These are phyloP conservation scores for Sarcophaga bullata DNA, from an alignment of 1,140 invertebrate species.

Conservation along the genomic window DNA sequence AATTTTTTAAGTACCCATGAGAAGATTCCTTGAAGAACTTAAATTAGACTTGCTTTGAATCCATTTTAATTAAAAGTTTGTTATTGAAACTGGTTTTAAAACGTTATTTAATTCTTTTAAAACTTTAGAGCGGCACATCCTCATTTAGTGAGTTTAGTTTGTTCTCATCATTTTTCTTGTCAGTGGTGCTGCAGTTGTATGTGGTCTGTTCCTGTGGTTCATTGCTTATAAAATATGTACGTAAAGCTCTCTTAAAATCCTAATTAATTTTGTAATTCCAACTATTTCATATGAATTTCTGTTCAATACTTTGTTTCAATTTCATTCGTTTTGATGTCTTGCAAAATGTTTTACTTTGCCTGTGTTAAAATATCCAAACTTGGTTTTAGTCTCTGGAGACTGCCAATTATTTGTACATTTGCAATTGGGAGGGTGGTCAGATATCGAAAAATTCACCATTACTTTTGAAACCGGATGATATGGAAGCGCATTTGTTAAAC, in stretches of 20 bases:
- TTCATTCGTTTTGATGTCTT: too few relatives aligned
- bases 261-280: not conserved
- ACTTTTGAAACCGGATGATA: not conserved
- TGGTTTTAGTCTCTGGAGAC: conserved; percentile 51
- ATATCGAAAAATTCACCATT: not conserved
- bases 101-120: too few relatives aligned
- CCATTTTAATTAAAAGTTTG: too few relatives aligned
- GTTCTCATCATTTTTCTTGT: conserved; percentile 58
- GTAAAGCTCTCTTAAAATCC: conserved; percentile 19
- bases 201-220: conserved; percentile 60
- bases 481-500: not conserved
- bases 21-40: too few relatives aligned
- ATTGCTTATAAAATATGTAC: conserved; percentile 55
- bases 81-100: too few relatives aligned
- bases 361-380: not conserved
- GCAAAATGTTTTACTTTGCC: not conserved
- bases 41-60: too few relatives aligned
- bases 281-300: not conserved
- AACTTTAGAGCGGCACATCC: conserved; percentile 50
- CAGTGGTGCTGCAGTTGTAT: conserved; percentile 56
- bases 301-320: not conserved
- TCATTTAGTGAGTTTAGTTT: conserved; percentile 61
- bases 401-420: conserved; percentile 54
- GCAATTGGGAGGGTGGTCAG: conserved; percentile 53
- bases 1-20: too few relatives aligned